These are phyloP conservation scores for Drosophila tsacasi DNA, from an alignment of 1,140 invertebrate species.

Conservation along the genomic window DNA sequence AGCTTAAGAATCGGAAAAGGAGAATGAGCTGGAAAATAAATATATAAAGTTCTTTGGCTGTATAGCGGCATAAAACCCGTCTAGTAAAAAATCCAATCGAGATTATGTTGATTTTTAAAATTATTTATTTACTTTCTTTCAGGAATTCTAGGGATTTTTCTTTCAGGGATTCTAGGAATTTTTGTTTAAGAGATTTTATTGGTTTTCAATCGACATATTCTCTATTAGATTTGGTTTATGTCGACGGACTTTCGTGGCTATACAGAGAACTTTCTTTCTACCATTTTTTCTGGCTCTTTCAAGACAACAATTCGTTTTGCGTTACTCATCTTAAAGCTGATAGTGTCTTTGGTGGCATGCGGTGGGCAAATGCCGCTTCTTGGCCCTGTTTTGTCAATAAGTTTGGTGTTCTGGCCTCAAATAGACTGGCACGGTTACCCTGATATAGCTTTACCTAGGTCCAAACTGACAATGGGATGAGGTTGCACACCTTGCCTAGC, in stretches of 20 bases:
- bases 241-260: not conserved
- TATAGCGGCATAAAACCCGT: not conserved
- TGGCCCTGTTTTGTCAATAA: conserved; percentile 69
- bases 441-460: conserved; percentile 29
- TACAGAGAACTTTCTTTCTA: no score
- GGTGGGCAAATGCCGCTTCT: not conserved
- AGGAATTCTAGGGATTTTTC: not conserved
- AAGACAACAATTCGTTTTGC: not conserved
- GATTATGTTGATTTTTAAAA: not conserved
- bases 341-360: not conserved
- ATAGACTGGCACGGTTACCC: conserved; percentile 11
- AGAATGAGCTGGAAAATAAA: not conserved
- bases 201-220: not conserved
- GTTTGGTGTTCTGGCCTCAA: conserved; percentile 18
- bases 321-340: not conserved
- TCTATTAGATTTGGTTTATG: not conserved
- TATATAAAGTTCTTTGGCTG: no score
- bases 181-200: not conserved
- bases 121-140: not conserved
- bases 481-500: conserved; percentile 20
- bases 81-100: not conserved
- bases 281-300: no score
- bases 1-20: no score
- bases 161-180: no score
- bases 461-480: conserved; percentile 50